Evolutionary conservation across 2,888 invertebrate species (phyloP), one percentile per base, ranked within the genome.

Genomic region (Cylloceria caligata): DNA sequence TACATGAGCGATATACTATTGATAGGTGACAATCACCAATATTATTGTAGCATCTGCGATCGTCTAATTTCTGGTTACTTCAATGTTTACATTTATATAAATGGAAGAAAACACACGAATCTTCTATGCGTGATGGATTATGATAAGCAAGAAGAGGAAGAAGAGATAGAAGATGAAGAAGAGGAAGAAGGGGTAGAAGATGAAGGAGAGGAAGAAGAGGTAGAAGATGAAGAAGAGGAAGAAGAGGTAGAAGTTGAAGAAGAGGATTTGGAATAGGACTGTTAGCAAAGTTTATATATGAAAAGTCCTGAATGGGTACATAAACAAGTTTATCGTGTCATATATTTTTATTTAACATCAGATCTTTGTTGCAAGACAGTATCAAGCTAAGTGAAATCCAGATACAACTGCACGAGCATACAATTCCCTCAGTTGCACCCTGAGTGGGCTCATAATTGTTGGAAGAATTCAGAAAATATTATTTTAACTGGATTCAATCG

Each of bases 11-110:
- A 64, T 52, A 64, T 73, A 16, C 16, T 64, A 24, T 11, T 52
- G 9, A n/a, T 39, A 2, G 39, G n/a, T 1, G 52, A 36, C 2
- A 39, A 52, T 52, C n/a, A 73, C 16, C 39, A 55, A 9, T 73
- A 64, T 30, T 65, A 65, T 13, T 74, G 74, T 47, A 42, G 27
- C 19, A 39, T 49, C 7, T 74, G 74, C 34, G 42, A 65, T 42
- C 16, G 65, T 7, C 3, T 27, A 0, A 65, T 74, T 55, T 42
- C 65, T 5, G 65, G 65, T 0, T 65, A 55, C 19, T 5, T 19
- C 3, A 74, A 74, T 19, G 47, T 74, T n/a, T 30, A 55, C 19
- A 36, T 5, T 42, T 65, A 74, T 24, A 42, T 65, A 1, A 74
- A 2, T 9, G 74, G 74, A 30, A 52, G 52, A 64, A 49, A 39